Percentiles rank a stretch among this genome's conserved stretches.
Conservation (phyloP, 2,113 vertebrate species). For the Trogon melanurus region DNA sequence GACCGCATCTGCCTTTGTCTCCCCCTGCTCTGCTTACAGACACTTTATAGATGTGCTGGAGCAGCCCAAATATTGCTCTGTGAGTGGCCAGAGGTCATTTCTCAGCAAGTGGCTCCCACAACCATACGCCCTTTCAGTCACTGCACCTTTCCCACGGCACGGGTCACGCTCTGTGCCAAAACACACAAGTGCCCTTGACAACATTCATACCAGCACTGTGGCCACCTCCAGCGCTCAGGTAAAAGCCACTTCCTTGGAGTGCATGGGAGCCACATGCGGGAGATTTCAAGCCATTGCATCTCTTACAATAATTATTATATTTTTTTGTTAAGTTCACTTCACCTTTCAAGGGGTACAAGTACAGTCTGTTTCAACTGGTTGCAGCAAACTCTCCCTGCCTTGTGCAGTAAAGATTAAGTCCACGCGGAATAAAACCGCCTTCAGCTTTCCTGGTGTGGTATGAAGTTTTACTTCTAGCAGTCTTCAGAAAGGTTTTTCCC, state of each 20-base stretch:
- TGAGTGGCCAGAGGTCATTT: not conserved
- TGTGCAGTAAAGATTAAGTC: not conserved
- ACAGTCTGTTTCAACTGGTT: not conserved
- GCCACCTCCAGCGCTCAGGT: not conserved
- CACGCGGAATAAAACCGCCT: not conserved
- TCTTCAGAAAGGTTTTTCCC: not conserved
- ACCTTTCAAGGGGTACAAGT: not conserved
- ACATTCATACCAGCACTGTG: not conserved
- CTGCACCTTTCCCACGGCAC: not conserved
- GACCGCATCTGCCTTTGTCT: not conserved
- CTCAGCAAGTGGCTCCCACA: not conserved
- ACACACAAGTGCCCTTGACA: not conserved
- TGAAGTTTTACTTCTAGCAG: not conserved
- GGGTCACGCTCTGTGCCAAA: not conserved
- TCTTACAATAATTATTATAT: not conserved
- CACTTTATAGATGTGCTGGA: not conserved
- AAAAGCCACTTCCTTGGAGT: not conserved
- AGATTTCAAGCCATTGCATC: not conserved
- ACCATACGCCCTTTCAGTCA: not conserved
- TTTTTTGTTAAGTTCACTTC: not conserved
- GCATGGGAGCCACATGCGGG: not conserved
- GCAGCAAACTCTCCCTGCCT: not conserved
- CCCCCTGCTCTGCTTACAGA: not conserved
- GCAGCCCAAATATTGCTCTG: not conserved
- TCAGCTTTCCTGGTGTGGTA: not conserved